Percentiles rank a stretch among this genome's conserved stretches.
Evolutionary conservation across 2,888 invertebrate species (phyloP).

Genomic region (Epirrhoe alternata): DNA sequence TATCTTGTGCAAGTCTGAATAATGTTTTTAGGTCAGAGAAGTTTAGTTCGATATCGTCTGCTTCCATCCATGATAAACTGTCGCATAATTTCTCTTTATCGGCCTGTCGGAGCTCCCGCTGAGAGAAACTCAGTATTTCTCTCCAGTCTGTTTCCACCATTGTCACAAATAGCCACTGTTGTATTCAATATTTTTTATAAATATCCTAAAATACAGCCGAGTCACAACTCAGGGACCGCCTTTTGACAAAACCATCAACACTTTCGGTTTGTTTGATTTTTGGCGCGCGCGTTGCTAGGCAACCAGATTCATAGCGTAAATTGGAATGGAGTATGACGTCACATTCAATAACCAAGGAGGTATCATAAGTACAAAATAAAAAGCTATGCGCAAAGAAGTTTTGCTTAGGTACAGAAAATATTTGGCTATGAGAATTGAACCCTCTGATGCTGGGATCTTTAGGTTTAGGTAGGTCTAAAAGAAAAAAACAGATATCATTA

Average conservation of each 20-base stretch:
- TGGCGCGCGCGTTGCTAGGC: slow-evolving; percentile 60
- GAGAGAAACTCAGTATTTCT: slow-evolving; percentile 82
- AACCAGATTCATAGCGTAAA: slow-evolving; percentile 43
- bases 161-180: slow-evolving; percentile 33
- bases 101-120: slow-evolving; percentile 82
- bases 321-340: background rate
- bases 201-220: slow-evolving; percentile 6
- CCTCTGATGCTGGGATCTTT: too few species aligned
- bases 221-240: background rate
- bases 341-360: background rate
- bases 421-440: too few species aligned
- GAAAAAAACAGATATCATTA: slow-evolving; percentile 51
- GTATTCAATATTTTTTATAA: slow-evolving; percentile 25
- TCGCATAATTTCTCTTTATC: slow-evolving; percentile 88
- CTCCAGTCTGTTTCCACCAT: slow-evolving; percentile 86
- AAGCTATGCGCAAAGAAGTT: too few species aligned
- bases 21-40: slow-evolving; percentile 83
- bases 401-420: too few species aligned
- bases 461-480: too few species aligned
- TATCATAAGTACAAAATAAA: too few species aligned
- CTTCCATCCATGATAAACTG: slow-evolving; percentile 86
- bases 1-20: slow-evolving; percentile 87
- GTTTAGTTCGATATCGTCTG: slow-evolving; percentile 84
- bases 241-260: too few species aligned
- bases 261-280: slow-evolving; percentile 43